Evolutionary conservation across 2,797 vertebrate species (phyloP).

Genomic region (Halcyon chelicuti): DNA sequence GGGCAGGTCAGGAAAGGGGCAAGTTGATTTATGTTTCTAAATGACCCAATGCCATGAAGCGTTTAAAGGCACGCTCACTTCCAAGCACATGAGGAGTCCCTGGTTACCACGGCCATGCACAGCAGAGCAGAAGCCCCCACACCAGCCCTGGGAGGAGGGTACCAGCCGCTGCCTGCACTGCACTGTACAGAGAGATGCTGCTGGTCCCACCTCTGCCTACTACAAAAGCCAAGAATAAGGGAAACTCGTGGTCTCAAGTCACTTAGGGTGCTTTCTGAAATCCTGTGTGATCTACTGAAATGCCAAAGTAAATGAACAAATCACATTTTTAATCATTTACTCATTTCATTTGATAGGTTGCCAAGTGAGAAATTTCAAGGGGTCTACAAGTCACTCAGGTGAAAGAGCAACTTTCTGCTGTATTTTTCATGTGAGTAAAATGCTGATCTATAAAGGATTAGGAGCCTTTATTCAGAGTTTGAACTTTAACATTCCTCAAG

Average conservation of each 20-base stretch:
- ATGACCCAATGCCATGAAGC: neutral
- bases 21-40: conserved; percentile 49
- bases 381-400: conserved; percentile 26
- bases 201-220: neutral
- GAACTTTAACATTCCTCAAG: conserved; percentile 69
- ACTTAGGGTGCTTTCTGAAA: neutral
- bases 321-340: conserved; percentile 12
- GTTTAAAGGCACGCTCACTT: neutral
- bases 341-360: conserved; percentile 36
- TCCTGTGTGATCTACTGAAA: neutral
- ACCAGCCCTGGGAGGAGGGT: neutral
- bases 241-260: neutral
- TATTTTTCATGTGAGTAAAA: conserved; percentile 57
- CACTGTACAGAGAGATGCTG: neutral
- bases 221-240: neutral
- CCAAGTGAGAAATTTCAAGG: conserved; percentile 50
- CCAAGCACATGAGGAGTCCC: neutral
- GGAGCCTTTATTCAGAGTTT: conserved; percentile 52
- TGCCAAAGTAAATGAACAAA: conserved; percentile 50
- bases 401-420: conserved; percentile 27
- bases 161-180: rapidly evolving
- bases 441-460: conserved; percentile 51
- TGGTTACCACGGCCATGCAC: neutral
- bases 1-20: conserved; percentile 47
- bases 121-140: neutral